Percentiles rank a stretch among this genome's conserved stretches.
Evolutionary conservation across 2,888 invertebrate species (phyloP).

Genomic region (Drosophila melanocephala): DNA sequence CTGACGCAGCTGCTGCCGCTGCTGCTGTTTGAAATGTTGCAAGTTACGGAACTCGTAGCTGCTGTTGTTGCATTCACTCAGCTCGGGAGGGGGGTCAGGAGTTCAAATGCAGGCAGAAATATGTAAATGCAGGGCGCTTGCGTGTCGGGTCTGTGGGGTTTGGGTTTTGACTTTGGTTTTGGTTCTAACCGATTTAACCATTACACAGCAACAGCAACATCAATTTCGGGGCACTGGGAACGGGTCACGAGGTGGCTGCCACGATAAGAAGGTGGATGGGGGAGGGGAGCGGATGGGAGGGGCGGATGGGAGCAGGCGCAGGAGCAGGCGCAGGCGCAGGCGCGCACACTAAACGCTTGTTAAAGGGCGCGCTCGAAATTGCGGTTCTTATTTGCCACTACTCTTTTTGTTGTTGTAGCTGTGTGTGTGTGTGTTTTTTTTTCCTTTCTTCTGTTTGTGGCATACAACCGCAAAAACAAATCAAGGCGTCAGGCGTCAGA

Average conservation of each 20-base stretch:
- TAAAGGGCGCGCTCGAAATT: slow-evolving; percentile 79
- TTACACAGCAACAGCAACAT: slow-evolving; percentile 65
- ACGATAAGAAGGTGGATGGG: not conserved
- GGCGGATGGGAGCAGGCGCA: slow-evolving; percentile 3
- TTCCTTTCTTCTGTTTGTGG: slow-evolving; percentile 27
- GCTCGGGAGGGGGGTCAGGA: slow-evolving; percentile 46
- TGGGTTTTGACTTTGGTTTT: slow-evolving; percentile 7
- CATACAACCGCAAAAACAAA: slow-evolving; percentile 78
- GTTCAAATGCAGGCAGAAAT: slow-evolving; percentile 78
- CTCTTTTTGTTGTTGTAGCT: slow-evolving; percentile 22
- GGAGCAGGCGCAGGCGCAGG: slow-evolving; percentile 34
- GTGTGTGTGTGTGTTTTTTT: slow-evolving; percentile 35
- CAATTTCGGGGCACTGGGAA: slow-evolving; percentile 69
- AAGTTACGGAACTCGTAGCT: slow-evolving; percentile 15
- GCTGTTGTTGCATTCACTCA: slow-evolving; percentile 40
- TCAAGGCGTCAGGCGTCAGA: slow-evolving; percentile 50
- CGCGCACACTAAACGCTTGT: slow-evolving; percentile 73
- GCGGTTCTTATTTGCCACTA: slow-evolving; percentile 31
- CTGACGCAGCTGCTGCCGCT: slow-evolving; percentile 23
- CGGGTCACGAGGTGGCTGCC: slow-evolving; percentile 67
- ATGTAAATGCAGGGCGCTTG: slow-evolving; percentile 80
- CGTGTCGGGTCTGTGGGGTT: slow-evolving; percentile 62
- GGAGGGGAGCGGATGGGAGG: not conserved
- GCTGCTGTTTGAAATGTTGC: slow-evolving; percentile 17
- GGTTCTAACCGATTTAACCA: slow-evolving; percentile 75